phyloP scores from a whole-genome alignment of 2,888 invertebrate genomes.

The Bellardia pandia region DNA sequence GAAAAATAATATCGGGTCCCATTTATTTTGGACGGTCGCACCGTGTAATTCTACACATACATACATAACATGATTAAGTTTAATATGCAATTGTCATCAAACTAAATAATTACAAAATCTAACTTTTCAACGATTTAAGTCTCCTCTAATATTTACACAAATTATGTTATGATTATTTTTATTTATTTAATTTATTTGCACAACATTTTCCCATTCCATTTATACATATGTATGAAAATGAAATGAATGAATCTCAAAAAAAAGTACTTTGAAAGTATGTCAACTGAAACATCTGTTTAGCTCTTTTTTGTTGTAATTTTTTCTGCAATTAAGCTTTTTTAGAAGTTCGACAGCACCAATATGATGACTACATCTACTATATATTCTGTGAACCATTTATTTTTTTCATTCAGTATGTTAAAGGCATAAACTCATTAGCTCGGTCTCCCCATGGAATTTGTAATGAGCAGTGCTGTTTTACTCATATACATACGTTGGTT shows the following conservation, averaged over 20 bases:
- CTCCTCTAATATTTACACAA: too few species aligned
- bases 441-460: constrained; percentile 39
- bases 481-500: background rate
- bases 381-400: background rate
- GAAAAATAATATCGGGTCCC: too few species aligned
- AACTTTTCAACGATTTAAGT: too few species aligned
- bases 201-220: background rate
- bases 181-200: too few species aligned
- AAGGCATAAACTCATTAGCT: constrained; percentile 24
- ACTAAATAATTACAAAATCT: too few species aligned
- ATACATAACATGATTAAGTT: too few species aligned
- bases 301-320: background rate
- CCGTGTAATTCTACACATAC: too few species aligned
- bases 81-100: too few species aligned
- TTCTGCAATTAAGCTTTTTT: constrained; percentile 3
- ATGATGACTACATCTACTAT: background rate
- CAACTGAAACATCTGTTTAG: constrained; percentile 23
- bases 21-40: too few species aligned
- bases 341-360: constrained; percentile 6
- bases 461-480: constrained; percentile 12
- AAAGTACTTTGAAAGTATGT: background rate
- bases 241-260: background rate
- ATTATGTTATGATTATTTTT: too few species aligned
- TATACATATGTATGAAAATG: background rate
- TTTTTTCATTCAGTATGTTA: background rate